phyloP scores from a whole-genome alignment of 2,888 invertebrate genomes.

The Galerucella nymphaeae region DNA sequence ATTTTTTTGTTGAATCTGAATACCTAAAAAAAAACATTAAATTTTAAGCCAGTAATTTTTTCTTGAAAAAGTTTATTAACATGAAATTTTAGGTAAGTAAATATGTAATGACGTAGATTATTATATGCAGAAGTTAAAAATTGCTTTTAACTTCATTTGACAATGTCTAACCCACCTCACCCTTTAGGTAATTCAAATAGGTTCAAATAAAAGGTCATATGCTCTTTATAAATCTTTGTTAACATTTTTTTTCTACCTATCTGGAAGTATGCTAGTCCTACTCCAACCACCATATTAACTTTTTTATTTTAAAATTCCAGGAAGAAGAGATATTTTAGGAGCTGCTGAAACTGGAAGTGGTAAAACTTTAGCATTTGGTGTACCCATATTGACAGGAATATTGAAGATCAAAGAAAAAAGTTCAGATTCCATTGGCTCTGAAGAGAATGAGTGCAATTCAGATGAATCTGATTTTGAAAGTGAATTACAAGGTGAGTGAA shows the following conservation, averaged over 20 bases:
- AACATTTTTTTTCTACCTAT: not conserved
- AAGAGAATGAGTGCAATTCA: constrained; percentile 25
- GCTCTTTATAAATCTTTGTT: no score
- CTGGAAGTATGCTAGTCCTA: not conserved
- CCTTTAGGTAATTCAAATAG: no score
- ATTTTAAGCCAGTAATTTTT: no score
- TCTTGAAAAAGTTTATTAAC: no score
- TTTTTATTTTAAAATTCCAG: constrained; percentile 57
- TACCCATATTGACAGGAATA: constrained; percentile 91
- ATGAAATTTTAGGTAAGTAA: no score
- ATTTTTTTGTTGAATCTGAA: no score
- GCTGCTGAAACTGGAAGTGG: constrained; percentile 99
- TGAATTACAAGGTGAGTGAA: constrained; percentile 41
- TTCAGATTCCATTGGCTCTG: not conserved
- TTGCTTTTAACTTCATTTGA: no score
- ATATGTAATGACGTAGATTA: no score
- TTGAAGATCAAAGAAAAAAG: constrained; percentile 67
- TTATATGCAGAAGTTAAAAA: no score
- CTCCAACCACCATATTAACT: constrained; percentile 1
- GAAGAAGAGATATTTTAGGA: constrained; percentile 91
- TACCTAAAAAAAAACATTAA: no score
- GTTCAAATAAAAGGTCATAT: no score
- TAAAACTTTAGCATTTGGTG: constrained; percentile 97
- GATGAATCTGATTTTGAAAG: constrained; percentile 48
- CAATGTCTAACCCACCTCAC: no score